Evolutionary conservation across 2,888 invertebrate species (phyloP).

Genomic region (Volucella inanis): DNA sequence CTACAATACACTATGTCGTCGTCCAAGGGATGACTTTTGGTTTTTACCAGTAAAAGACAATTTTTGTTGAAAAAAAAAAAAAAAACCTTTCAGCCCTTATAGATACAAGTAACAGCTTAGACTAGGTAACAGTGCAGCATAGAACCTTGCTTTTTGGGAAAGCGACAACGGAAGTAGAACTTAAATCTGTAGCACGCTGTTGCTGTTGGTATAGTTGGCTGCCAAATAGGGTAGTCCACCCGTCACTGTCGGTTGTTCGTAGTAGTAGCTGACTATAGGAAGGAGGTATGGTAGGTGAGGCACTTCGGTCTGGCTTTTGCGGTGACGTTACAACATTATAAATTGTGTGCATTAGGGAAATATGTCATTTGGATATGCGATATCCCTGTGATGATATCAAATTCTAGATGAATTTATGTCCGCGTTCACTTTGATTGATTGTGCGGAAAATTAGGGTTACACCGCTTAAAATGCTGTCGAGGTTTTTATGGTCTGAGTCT

Average conservation of each 20-base stretch:
- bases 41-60: constrained; percentile 49
- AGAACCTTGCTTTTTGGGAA: too few species aligned
- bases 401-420: constrained; percentile 72
- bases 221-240: not conserved
- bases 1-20: constrained; percentile 12
- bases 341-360: constrained; percentile 71
- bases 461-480: not conserved
- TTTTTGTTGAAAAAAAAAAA: constrained; percentile 61
- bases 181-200: constrained; percentile 59
- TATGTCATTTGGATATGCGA: constrained; percentile 63
- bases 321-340: constrained; percentile 67
- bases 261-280: constrained; percentile 10
- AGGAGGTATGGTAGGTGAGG: constrained; percentile 56
- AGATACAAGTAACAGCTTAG: not conserved
- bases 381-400: constrained; percentile 67
- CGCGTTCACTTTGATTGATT: constrained; percentile 68
- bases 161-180: constrained; percentile 17
- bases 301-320: constrained; percentile 63
- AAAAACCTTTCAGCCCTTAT: not conserved
- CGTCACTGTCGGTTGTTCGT: not conserved
- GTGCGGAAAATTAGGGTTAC: constrained; percentile 63
- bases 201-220: not conserved
- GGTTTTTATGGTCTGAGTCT: not conserved
- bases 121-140: too few species aligned
- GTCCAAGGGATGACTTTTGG: constrained; percentile 53